Conservation (phyloP, 2,888 invertebrate species). For the Trilocha varians region DNA sequence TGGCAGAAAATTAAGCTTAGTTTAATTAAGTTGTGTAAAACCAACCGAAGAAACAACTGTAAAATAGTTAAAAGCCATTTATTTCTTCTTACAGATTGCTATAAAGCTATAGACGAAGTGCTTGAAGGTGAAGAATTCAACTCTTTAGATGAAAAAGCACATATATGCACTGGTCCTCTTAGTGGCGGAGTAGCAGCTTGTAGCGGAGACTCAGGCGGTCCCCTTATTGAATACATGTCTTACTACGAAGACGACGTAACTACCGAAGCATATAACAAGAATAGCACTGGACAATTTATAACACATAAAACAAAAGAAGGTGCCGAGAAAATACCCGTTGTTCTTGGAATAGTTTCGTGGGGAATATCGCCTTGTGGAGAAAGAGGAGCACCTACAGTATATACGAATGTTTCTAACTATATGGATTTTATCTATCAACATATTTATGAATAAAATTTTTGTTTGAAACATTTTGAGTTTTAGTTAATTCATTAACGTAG, state of each 20-base stretch:
- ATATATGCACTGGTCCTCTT: slow-evolving; percentile 70
- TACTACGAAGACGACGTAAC: slow-evolving; percentile 7
- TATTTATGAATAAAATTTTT: slow-evolving; percentile 25
- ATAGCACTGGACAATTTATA: slow-evolving; percentile 2
- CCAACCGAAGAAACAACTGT: no score
- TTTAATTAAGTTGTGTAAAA: no score
- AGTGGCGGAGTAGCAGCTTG: slow-evolving; percentile 66
- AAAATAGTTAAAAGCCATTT: no score
- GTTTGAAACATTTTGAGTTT: no score
- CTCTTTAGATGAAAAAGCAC: slow-evolving; percentile 50
- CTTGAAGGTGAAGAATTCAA: slow-evolving; percentile 43
- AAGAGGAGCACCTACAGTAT: slow-evolving; percentile 66
- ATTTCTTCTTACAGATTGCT: slow-evolving; percentile 57
- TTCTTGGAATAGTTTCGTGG: slow-evolving; percentile 74
- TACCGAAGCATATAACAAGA: slow-evolving; percentile 4
- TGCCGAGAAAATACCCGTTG: slow-evolving; percentile 25
- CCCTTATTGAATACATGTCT: slow-evolving; percentile 42
- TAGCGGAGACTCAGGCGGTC: slow-evolving; percentile 72
- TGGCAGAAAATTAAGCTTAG: no score
- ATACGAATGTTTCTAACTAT: slow-evolving; percentile 63
- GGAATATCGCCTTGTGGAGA: slow-evolving; percentile 67
- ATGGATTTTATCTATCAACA: slow-evolving; percentile 54
- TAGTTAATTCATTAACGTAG: no score
- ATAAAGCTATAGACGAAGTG: slow-evolving; percentile 42
- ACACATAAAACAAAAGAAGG: slow-evolving; percentile 10